These are phyloP conservation scores for Cremastinae sp. DNA, from an alignment of 2,888 invertebrate species.

Conservation along the genomic window DNA sequence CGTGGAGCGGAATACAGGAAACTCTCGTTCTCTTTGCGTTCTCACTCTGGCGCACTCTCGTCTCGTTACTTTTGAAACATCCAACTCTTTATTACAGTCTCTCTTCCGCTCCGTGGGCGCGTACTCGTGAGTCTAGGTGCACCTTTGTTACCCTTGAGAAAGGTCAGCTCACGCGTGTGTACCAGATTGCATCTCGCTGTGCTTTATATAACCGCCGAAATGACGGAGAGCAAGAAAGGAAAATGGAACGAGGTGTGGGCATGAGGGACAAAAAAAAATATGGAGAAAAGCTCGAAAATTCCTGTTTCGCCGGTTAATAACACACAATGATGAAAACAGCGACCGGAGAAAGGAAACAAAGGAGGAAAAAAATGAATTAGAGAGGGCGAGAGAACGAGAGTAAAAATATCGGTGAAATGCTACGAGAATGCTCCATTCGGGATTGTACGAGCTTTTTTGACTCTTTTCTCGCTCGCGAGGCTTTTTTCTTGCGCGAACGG, in stretches of 20 bases:
- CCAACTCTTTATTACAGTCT: constrained; percentile 57
- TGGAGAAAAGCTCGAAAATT: constrained; percentile 47
- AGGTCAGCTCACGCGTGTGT: constrained; percentile 49
- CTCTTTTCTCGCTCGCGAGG: constrained; percentile 24
- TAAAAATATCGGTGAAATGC: constrained; percentile 44
- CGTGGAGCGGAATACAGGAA: constrained; percentile 11
- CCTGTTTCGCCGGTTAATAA: constrained; percentile 39
- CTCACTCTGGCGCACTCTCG: constrained; percentile 49
- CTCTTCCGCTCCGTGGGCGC: constrained; percentile 16
- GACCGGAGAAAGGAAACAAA: constrained; percentile 20
- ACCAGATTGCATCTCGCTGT: constrained; percentile 41
- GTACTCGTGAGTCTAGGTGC: constrained; percentile 11
- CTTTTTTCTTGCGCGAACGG: constrained; percentile 6
- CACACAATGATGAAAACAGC: constrained; percentile 29
- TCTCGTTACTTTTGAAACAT: constrained; percentile 58
- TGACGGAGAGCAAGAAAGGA: constrained; percentile 18
- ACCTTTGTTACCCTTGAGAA: constrained; percentile 37
- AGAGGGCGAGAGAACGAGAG: constrained; percentile 31
- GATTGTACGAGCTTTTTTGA: constrained; percentile 42
- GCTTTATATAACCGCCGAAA: constrained; percentile 35
- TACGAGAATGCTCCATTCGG: constrained; percentile 24
- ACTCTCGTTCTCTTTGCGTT: constrained; percentile 30
- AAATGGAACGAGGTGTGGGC: not conserved
- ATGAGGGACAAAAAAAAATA: constrained; percentile 29
- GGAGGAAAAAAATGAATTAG: constrained; percentile 23